Conservation (phyloP, 2,113 vertebrate species). For the Microtus oregoni region DNA sequence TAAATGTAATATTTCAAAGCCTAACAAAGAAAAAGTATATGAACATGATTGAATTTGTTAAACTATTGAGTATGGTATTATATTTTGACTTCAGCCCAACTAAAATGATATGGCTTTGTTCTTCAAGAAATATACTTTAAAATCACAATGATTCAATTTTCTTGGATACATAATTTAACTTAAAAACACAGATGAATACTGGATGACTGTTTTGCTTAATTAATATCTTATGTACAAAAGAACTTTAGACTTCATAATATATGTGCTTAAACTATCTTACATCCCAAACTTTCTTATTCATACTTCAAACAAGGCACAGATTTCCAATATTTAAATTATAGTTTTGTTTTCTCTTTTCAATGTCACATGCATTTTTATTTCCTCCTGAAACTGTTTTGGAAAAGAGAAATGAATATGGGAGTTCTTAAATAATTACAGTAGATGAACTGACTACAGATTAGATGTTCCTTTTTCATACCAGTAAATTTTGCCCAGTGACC, state of each 20-base stretch:
- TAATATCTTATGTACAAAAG: not conserved
- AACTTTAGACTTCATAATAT: not conserved
- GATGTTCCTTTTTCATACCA: not conserved
- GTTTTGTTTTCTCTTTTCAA: not conserved
- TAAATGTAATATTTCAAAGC: conserved; percentile 32
- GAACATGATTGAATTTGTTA: not conserved
- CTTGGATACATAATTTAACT: not conserved
- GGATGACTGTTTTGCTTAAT: not conserved
- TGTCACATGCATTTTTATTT: not conserved
- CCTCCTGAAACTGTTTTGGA: not conserved
- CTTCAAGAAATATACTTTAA: conserved; percentile 30
- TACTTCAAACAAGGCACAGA: not conserved
- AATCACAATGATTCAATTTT: not conserved
- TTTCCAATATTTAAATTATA: not conserved
- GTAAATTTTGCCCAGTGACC: not conserved
- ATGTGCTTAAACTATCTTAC: not conserved
- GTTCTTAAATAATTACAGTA: not conserved
- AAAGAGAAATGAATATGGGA: not conserved
- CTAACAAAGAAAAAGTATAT: not conserved
- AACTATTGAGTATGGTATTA: conserved; percentile 10
- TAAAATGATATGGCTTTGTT: not conserved
- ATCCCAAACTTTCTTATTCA: not conserved
- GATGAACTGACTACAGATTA: not conserved
- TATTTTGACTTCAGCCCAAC: conserved; percentile 3
- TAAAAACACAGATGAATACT: conserved; percentile 19